Evolutionary conservation across 2,797 vertebrate genomes (phyloP).

Genomic region (Neosilurus hyrtlii): DNA sequence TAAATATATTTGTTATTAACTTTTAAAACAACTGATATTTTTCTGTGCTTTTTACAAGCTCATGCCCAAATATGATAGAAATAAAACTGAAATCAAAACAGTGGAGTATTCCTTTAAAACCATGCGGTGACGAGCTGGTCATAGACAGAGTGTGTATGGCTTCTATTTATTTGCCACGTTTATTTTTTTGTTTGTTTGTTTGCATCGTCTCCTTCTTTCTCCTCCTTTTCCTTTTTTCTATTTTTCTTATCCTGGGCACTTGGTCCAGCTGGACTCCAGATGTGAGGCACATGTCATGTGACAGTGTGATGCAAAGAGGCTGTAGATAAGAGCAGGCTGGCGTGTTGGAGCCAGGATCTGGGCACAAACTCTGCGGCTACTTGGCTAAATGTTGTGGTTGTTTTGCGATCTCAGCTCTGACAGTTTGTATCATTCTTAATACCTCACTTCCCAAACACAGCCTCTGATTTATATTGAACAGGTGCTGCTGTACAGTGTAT

Average conservation of each 20-base stretch:
- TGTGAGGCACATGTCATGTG: constrained; percentile 48
- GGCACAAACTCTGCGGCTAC: constrained; percentile 68
- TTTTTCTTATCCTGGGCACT: constrained; percentile 35
- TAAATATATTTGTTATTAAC: not conserved
- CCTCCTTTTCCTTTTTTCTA: constrained; percentile 33
- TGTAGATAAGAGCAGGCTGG: constrained; percentile 41
- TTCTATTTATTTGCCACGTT: not conserved
- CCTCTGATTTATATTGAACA: constrained; percentile 83
- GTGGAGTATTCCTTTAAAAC: not conserved
- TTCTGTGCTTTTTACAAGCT: not conserved
- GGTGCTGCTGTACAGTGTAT: constrained; percentile 65
- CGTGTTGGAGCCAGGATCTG: constrained; percentile 66
- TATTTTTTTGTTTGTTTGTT: constrained; percentile 6
- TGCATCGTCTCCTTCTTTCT: constrained; percentile 3
- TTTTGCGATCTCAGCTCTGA: constrained; percentile 75
- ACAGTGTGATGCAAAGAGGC: constrained; percentile 27
- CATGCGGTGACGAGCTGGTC: constrained; percentile 26
- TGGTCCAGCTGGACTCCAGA: constrained; percentile 61
- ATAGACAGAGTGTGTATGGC: not conserved
- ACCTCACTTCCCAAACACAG: constrained; percentile 81
- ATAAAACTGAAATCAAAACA: not conserved
- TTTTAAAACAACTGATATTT: not conserved
- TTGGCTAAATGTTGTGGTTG: constrained; percentile 76
- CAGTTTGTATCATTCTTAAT: constrained; percentile 79
- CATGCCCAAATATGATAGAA: not conserved